Evolutionary conservation across 2,113 vertebrate genomes (phyloP).

Genomic region (Microcebus lehilahytsara): DNA sequence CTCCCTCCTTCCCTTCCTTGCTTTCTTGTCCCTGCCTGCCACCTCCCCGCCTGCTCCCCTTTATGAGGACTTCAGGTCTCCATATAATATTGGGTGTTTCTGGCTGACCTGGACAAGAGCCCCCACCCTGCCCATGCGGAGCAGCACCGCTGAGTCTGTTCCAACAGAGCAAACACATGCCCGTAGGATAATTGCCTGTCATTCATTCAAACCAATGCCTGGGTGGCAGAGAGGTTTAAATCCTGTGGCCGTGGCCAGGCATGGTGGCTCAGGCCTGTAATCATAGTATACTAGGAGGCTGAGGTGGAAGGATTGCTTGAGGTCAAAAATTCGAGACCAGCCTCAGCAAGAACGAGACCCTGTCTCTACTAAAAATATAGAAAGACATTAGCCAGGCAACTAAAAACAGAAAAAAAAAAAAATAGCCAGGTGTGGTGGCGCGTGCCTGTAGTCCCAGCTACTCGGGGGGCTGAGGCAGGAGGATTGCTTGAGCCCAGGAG

Average conservation of each 20-base stretch:
- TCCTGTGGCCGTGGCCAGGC: neutral
- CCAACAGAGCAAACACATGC: neutral
- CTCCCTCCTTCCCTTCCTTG: neutral
- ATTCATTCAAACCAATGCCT: slow-evolving; percentile 21
- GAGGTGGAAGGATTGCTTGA: too few relatives aligned
- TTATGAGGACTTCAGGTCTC: neutral
- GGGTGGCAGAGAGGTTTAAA: neutral
- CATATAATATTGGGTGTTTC: neutral
- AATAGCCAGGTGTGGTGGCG: too few relatives aligned
- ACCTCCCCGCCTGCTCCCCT: rapidly evolving
- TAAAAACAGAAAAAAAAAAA: too few relatives aligned
- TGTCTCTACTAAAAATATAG: too few relatives aligned
- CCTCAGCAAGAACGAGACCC: too few relatives aligned
- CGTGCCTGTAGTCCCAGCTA: too few relatives aligned
- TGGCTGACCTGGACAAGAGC: neutral
- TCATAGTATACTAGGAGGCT: too few relatives aligned
- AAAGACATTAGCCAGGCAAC: too few relatives aligned
- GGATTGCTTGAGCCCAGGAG: too few relatives aligned
- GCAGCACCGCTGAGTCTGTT: neutral
- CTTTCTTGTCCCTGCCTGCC: neutral
- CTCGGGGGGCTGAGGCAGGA: too few relatives aligned
- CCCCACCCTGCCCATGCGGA: neutral
- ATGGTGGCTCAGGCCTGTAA: too few relatives aligned
- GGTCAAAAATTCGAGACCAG: too few relatives aligned
- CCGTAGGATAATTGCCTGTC: neutral